Percentiles rank a stretch among this genome's conserved stretches.
Evolutionary conservation across 2,888 invertebrate genomes (phyloP).

Genomic region (Pogonocherus hispidulus): DNA sequence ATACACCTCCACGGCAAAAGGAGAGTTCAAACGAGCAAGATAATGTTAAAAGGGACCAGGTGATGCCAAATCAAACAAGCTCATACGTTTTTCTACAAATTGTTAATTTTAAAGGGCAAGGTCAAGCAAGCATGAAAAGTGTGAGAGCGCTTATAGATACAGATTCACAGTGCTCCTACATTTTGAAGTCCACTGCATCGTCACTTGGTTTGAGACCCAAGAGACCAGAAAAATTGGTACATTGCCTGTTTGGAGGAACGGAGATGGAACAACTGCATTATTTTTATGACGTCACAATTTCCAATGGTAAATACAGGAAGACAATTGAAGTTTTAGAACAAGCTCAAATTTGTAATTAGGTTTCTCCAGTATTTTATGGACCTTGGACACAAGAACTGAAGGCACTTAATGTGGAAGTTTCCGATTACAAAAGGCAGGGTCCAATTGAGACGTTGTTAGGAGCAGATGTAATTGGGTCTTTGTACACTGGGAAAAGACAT

Average conservation of each 20-base stretch:
- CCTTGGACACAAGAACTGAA: slow-evolving; percentile 29
- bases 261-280: slow-evolving; percentile 27
- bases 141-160: slow-evolving; percentile 10
- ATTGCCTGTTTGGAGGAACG: too few species aligned
- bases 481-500: too few species aligned
- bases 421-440: slow-evolving; percentile 23
- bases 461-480: slow-evolving; percentile 24
- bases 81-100: background rate
- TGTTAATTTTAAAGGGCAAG: background rate
- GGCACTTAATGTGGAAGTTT: slow-evolving; percentile 12
- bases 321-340: slow-evolving; percentile 33
- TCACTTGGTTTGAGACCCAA: too few species aligned
- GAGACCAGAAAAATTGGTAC: too few species aligned
- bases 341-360: too few species aligned
- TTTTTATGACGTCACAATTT: slow-evolving; percentile 24
- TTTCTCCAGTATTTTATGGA: too few species aligned
- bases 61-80: too few species aligned
- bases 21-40: too few species aligned
- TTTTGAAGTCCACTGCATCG: too few species aligned
- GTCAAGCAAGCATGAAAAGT: background rate
- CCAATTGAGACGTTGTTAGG: slow-evolving; percentile 28
- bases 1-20: too few species aligned
- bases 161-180: background rate
- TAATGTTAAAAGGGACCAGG: too few species aligned
- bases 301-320: slow-evolving; percentile 2